Evolutionary conservation across 2,888 invertebrate genomes (phyloP), one percentile per base, ranked within the genome.

Genomic region (Calameuta filiformis): DNA sequence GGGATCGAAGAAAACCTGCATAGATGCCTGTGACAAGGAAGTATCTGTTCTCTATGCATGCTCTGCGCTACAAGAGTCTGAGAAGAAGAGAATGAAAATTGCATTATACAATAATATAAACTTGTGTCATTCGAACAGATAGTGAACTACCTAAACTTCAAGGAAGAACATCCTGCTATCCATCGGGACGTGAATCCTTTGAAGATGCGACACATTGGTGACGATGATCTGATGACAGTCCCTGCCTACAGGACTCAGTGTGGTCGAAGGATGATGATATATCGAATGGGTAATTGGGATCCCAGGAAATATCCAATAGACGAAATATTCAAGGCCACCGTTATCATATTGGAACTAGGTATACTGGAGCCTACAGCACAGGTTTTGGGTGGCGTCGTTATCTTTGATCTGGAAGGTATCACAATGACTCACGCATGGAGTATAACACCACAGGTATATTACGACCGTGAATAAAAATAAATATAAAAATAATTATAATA

Each of bases 231-330:
- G 4, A 92, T 97, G 73, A 93, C 95, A 0, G 96, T 96, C 4
- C 95, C 96, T 0, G 96, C 96, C 0, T 96, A 96, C 87, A 93
- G 94, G 40, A 96, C 96, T 82, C 96, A 96, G 88, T 93, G 94
- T 79, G 96, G 96, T 3, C 93, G 95, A 80, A 93, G 97, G 76
- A 93, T 96, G 83, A 93, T 96, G 86, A 92, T 96, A 75, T 96
- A 95, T 88, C 94, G 95, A 89, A 93, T 96, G 83, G 95, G 95
- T 68, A 94, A 95, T 83, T 97, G 97, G 97, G 94, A 96, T 83
- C 95, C 96, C 0, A 94, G 94, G 83, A 92, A 93, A 68, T 93
- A 95, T 68, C 88, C 94, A 0, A 91, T 95, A 0, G 95, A 95
- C 40, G 96, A 96, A 83, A 89, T 96, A 69, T 96, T 97, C 88